phyloP scores from a whole-genome alignment of 2,888 invertebrate genomes.

The Euproctis similis region DNA sequence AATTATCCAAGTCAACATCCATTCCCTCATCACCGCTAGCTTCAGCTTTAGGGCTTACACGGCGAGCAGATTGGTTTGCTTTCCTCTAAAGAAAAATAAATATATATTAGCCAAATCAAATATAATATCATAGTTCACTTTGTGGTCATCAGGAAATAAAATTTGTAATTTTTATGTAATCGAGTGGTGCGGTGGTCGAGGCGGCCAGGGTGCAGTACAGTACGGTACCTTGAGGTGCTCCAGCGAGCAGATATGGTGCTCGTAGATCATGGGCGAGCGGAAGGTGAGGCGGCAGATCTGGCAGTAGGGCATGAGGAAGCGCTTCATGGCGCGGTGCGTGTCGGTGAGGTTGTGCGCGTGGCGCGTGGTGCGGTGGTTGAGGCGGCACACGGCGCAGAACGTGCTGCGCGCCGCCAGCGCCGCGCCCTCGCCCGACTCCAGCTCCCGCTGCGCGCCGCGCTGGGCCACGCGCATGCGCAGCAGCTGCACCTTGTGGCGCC shows the following conservation, averaged over 20 bases:
- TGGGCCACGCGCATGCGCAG: slow-evolving; percentile 87
- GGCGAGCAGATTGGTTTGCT: slow-evolving; percentile 46
- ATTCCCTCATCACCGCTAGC: slow-evolving; percentile 82
- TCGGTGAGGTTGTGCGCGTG: slow-evolving; percentile 86
- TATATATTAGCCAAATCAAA: not conserved
- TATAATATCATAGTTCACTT: no score
- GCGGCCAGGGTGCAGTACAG: no score
- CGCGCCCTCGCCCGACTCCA: slow-evolving; percentile 82
- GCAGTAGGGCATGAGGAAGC: slow-evolving; percentile 89
- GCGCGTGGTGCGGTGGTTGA: slow-evolving; percentile 84
- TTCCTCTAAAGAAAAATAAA: slow-evolving; percentile 36
- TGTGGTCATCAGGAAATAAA: no score
- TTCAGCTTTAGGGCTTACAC: slow-evolving; percentile 73
- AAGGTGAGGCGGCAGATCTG: slow-evolving; percentile 85
- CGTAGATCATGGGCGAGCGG: slow-evolving; percentile 89
- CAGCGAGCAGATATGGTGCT: slow-evolving; percentile 87
- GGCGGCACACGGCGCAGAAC: slow-evolving; percentile 84
- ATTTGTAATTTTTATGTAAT: no score
- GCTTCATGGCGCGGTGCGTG: slow-evolving; percentile 88
- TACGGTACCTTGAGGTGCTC: slow-evolving; percentile 85
- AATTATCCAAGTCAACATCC: slow-evolving; percentile 87
- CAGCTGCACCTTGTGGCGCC: slow-evolving; percentile 83
- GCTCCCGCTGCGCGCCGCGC: slow-evolving; percentile 85
- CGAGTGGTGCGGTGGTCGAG: no score
- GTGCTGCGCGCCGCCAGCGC: slow-evolving; percentile 78